Base-by-base conservation (phyloP, 92 coral and sea anemone genomes). In the Paragorgia papillata region DNA sequence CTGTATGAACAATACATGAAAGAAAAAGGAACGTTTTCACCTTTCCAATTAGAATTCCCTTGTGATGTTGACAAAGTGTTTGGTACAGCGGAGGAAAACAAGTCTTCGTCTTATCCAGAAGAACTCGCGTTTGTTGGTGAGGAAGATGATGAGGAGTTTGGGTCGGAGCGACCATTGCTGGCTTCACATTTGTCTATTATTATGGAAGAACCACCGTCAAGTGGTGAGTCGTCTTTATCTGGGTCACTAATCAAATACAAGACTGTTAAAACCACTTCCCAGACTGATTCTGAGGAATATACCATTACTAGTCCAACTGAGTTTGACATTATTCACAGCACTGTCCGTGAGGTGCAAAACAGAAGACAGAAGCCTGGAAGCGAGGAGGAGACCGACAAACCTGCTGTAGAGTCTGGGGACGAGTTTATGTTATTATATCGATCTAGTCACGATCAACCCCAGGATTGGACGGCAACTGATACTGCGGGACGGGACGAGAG, bases 1-100 rank as follows among this genome's bases (percentile, higher is more conserved):
- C 58, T 71, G 12, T 71, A 53, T 27, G 78, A 71, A 26, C 78
- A 71, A 40, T 71, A 71, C 64, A 71, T 71, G 78, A 71, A 71
- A 20, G 78, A 71, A 19, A 71, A 71, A 35, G 78, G 78, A 25
- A 51, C 78, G 6, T 71, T 71, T 54, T 71, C 78, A 34, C 78
- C 78, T 1, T 28, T 53, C 32, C 78, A 71, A 15, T 25, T 53
- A 14, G 78, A 71, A 30, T 71, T 71, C 30, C 78, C 78, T 55
- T 71, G 78, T 54, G 64, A 71, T 71, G 50, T 71, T 5, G 78
- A 54, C 1, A 71, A 51, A 0, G 64, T 71, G 3, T 71, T 71
- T 34, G 37, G 59, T 15, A n/a, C 41, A 46, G 7, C 33, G 19
- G 64, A 53, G 58, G 43, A 18, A 55, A 30, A 71, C 17, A 18